Evolutionary conservation across 92 coral and sea anemone genomes (phyloP).

Genomic region (Epizoanthus stellaris): DNA sequence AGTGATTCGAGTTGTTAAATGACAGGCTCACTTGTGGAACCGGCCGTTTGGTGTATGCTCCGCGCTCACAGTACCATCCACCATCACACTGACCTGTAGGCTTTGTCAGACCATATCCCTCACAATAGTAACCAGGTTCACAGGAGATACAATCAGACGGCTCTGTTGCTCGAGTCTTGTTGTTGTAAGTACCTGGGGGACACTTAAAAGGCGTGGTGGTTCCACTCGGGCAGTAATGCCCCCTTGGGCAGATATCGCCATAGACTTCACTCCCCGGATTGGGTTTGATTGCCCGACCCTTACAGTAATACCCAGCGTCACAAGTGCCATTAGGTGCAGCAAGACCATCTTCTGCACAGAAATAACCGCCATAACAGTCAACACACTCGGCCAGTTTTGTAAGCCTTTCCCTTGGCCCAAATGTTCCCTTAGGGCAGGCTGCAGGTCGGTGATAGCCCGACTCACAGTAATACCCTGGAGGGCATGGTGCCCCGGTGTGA

Average conservation of each 20-base stretch:
- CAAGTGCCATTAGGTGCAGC: conserved; percentile 93
- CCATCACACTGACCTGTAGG: conserved; percentile 92
- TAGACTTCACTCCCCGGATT: conserved; percentile 81
- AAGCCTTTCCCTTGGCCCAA: conserved; percentile 77
- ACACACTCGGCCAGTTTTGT: conserved; percentile 79
- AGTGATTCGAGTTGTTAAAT: conserved; percentile 84
- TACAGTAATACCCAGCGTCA: conserved; percentile 89
- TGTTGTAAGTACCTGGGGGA: conserved; percentile 97
- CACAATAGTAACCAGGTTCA: conserved; percentile 91
- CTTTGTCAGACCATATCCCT: conserved; percentile 81
- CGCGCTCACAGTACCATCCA: conserved; percentile 94
- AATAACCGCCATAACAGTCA: conserved; percentile 91
- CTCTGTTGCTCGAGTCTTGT: conserved; percentile 74
- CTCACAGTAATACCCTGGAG: conserved; percentile 84
- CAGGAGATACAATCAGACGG: conserved; percentile 90
- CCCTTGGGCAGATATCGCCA: conserved; percentile 88
- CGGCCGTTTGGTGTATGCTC: conserved; percentile 85
- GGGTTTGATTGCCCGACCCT: conserved; percentile 80
- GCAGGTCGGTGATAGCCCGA: conserved; percentile 81
- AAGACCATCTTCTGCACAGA: conserved; percentile 79
- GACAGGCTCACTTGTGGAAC: conserved; percentile 56
- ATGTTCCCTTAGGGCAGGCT: conserved; percentile 92
- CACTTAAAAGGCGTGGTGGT: conserved; percentile 97
- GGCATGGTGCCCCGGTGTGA: conserved; percentile 90
- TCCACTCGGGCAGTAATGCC: conserved; percentile 82